phyloP scores from a whole-genome alignment of 1,140 invertebrate species.

The Drosophila albomicans region DNA sequence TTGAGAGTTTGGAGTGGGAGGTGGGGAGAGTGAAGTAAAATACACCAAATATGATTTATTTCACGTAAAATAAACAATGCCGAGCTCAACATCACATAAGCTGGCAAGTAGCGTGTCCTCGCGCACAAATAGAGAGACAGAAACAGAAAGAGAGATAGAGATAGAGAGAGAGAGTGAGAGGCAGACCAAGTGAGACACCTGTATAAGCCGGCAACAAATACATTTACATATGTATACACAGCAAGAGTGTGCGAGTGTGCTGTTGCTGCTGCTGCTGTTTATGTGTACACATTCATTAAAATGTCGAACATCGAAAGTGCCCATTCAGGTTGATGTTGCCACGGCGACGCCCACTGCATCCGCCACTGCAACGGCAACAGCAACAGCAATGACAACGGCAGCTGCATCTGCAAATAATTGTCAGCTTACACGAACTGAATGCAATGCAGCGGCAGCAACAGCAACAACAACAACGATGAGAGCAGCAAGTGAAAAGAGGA shows the following conservation, averaged over 20 bases:
- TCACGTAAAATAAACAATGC: constrained; percentile 55
- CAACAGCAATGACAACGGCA: constrained; percentile 35
- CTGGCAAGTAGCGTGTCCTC: constrained; percentile 36
- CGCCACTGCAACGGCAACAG: constrained; percentile 37
- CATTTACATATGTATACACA: constrained; percentile 21
- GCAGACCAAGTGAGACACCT: not conserved
- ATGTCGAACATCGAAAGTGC: constrained; percentile 83
- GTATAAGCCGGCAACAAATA: constrained; percentile 23
- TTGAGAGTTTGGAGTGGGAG: constrained; percentile 1
- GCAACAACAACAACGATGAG: constrained; percentile 29
- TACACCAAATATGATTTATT: constrained; percentile 57
- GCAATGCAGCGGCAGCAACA: constrained; percentile 51
- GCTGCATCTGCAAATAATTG: constrained; percentile 82
- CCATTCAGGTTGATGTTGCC: constrained; percentile 78
- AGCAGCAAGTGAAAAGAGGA: constrained; percentile 9
- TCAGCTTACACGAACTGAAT: constrained; percentile 79
- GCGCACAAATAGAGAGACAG: constrained; percentile 15
- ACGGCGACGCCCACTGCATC: constrained; percentile 63
- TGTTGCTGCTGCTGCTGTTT: constrained; percentile 59
- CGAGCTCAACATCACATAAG: constrained; percentile 31
- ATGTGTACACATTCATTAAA: constrained; percentile 83
- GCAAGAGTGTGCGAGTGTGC: constrained; percentile 12
- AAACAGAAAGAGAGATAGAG: not conserved
- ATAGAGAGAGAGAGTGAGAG: not conserved
- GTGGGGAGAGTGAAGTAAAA: constrained; percentile 23